Base-by-base conservation (phyloP, 2,888 invertebrate genomes). In the Uropetala carovei region DNA sequence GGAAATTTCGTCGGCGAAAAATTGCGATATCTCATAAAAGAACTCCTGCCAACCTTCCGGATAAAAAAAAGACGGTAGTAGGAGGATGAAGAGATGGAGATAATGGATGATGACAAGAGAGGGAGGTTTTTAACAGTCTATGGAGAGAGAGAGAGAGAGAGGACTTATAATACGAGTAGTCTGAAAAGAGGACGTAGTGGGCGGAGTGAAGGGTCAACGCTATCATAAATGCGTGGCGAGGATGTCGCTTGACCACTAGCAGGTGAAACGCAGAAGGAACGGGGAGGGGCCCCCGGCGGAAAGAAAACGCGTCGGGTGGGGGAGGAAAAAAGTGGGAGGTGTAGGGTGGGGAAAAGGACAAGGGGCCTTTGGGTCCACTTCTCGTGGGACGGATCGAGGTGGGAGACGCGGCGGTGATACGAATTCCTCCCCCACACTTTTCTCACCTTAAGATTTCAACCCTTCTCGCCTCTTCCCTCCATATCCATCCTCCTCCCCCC, bases 141-240 rank as follows among this genome's bases (percentile, higher is more conserved):
- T 43, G 43, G 43, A 43, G 43, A 43, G 43, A 43, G 43, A 43
- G 43, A 43, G 43, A n/a, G n/a, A n/a, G n/a, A n/a, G n/a, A n/a
- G n/a, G n/a, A 43, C 43, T 43, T 43, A 43, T 43, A 43, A 43
- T 43, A 43, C 43, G 43, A 43, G 43, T 43, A 43, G 43, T 43
- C 43, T 43, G 43, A 43, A 43, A 43, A 43, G 1, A 43, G 43
- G 43, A 43, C 43, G 43, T 43, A 43, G 43, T 43, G 43, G 22
- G 27, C 75, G 22, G 10, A 75, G 75, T 13, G 27, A 27, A 11
- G 68, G 89, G 89, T 89, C 89, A 89, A 43, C 27, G 64, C 43
- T 89, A 89, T 89, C 89, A 43, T 68, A 89, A 89, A 86, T 60
- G 86, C 86, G 13, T 16, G 60, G 27, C 86, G 10, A 86, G 86